Conservation (phyloP, 2,113 vertebrate species). For the Scytalopus superciliaris region DNA sequence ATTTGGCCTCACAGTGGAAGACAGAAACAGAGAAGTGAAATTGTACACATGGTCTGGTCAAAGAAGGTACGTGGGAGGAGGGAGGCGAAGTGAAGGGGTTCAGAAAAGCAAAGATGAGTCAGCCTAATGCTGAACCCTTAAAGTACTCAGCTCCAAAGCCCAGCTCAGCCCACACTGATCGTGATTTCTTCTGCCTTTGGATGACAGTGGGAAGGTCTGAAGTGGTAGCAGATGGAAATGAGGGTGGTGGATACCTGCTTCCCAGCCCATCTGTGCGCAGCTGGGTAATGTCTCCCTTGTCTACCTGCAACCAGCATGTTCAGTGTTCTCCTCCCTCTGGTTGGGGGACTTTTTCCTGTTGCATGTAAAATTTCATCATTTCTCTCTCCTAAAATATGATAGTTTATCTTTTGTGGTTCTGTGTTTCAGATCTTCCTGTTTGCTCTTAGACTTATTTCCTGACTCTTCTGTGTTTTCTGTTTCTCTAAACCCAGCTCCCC, state of each 20-base stretch:
- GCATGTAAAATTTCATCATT: constrained; percentile 19
- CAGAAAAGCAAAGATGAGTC: accelerated
- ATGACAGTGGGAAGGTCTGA: background rate
- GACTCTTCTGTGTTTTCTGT: background rate
- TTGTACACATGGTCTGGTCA: background rate
- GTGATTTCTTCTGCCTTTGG: background rate
- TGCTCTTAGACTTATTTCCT: background rate
- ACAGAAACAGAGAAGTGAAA: background rate
- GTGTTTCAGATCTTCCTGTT: constrained; percentile 40
- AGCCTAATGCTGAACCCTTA: background rate
- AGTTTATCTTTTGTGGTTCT: background rate
- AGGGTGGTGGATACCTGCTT: background rate
- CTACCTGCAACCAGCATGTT: background rate
- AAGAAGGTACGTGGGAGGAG: background rate
- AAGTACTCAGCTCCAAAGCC: background rate
- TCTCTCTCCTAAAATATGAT: background rate
- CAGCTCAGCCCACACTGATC: background rate
- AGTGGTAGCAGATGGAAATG: background rate
- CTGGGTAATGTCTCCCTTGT: background rate
- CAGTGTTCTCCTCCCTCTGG: background rate
- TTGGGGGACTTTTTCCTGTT: constrained; percentile 17
- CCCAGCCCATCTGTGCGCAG: accelerated
- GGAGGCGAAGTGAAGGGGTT: background rate
- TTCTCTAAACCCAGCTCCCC: constrained; percentile 1
- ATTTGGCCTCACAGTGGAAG: background rate